Base-by-base conservation (phyloP, 1,140 invertebrate species). In the Stegodyphus dumicola region DNA sequence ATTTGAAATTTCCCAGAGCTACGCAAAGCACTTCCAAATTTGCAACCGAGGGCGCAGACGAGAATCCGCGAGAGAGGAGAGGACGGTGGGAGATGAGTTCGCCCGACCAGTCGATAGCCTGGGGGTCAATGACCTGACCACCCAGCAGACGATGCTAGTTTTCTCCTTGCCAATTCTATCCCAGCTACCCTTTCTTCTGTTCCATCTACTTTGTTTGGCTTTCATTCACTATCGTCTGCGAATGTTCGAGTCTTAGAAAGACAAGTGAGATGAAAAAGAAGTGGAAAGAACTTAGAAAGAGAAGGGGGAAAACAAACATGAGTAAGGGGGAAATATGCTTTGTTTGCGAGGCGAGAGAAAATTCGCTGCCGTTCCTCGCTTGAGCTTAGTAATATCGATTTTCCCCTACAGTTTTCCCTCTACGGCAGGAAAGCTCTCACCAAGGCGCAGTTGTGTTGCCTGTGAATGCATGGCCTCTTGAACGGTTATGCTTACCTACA, bases 41-140 rank as follows among this genome's bases (percentile, higher is more conserved):
- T 11, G 60, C 60, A n/a, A n/a, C n/a, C 60, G 60, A n/a, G 10
- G 10, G 76, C 56, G 48, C 76, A 77, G 76, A 77, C 48, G 76
- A 66, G 76, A 77, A 10, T 67, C 56, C 60, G 48, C 76, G 76
- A 67, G 76, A 77, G 65, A 13, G 6, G 64, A 60, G 7, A 6
- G 18, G 10, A 6, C 17, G 52, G 0, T 6, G 3, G 9, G 54
- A 13, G 6, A 13, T 6, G 17, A 18, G 48, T 7, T 7, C 56
- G 54, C 11, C 73, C 53, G 73, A 67, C 65, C 64, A 77, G 76
- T 77, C 76, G 76, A 77, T 77, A 77, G 64, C 75, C 76, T 67
- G 60, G 54, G 56, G 76, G 76, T 77, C 76, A 67, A 17, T 66
- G 76, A 77, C 76, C 76, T 52, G 74, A 76, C 74, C 74, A 76